Base-by-base conservation (phyloP, 1,140 invertebrate species). In the Babylonia areolata region DNA sequence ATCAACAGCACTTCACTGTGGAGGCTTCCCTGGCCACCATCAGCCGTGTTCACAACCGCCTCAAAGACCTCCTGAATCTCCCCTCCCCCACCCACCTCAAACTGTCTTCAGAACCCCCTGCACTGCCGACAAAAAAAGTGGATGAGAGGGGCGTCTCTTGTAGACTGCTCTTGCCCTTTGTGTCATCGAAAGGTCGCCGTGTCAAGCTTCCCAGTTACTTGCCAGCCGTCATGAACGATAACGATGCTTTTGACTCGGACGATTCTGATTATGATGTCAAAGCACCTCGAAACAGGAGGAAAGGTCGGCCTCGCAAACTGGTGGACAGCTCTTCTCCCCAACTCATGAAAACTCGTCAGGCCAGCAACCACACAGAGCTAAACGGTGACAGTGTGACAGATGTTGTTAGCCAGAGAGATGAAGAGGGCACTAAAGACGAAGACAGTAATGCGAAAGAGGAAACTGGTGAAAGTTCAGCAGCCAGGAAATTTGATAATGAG, bases 51-150 rank as follows among this genome's bases (percentile, higher is more conserved):
- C 77, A 85, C 77, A 85, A 85, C 77, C 51, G 64, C 17, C 78
- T 85, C 15, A 79, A 85, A 31, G 75, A 79, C 51, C 78, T 85
- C 58, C 78, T 85, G 6, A 85, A 85, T 39, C 54, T 79, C n/a
- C 82, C 82, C 20, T 33, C 35, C 11, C 69, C 28, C 39, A 73
- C 82, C 37, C 71, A 31, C 11, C 82, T 84, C 20, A 73, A 28
- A 5, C 31, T 46, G n/a, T n/a, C 35, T 3, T 46, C 69, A 3
- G 12, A 23, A 2, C 64, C 82, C n/a, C 33, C 40, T 1, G 46
- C 11, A 6, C 54, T 31, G 3, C 81, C 33, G 54, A 31, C 31
- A 5, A 84, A 84, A 33, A 46, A 73, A 23, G 40, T 35, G 37
- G 69, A 71, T 37, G 69, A 73, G 35, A 84, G 31, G 23, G 69